Evolutionary conservation across 2,888 invertebrate genomes (phyloP).

Genomic region (Lobophora halterata): DNA sequence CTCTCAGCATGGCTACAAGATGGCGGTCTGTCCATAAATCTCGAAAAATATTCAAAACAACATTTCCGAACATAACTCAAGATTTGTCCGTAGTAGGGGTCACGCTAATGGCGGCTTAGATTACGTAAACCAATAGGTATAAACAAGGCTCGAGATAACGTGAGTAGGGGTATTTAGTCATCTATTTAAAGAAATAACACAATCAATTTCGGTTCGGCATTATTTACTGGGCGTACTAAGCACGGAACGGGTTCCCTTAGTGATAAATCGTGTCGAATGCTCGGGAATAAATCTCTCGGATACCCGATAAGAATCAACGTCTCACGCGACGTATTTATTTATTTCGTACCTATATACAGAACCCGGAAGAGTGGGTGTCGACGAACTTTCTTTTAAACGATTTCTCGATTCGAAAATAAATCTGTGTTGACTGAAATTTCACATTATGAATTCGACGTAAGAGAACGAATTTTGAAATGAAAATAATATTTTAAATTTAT

Average conservation of each 20-base stretch:
- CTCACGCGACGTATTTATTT: constrained; percentile 76
- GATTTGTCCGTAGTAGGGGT: constrained; percentile 40
- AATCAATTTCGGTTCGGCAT: constrained; percentile 73
- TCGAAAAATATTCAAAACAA: constrained; percentile 16
- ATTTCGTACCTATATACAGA: constrained; percentile 53
- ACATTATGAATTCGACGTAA: constrained; percentile 24
- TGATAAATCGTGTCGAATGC: constrained; percentile 74
- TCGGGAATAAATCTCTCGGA: constrained; percentile 71
- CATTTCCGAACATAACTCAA: constrained; percentile 25
- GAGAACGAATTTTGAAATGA: constrained; percentile 22
- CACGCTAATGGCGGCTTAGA: constrained; percentile 60
- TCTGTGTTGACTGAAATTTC: constrained; percentile 25
- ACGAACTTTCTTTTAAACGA: constrained; percentile 44
- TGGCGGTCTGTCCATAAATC: constrained; percentile 10
- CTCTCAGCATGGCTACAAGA: constrained; percentile 13
- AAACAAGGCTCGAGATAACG: constrained; percentile 66
- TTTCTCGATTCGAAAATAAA: constrained; percentile 50
- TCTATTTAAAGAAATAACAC: constrained; percentile 76
- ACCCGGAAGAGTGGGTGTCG: constrained; percentile 63
- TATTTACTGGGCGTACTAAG: constrained; percentile 72
- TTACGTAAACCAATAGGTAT: constrained; percentile 69
- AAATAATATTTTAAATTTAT: constrained; percentile 21
- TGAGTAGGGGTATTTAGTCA: constrained; percentile 74
- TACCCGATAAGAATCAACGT: constrained; percentile 78
- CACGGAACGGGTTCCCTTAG: constrained; percentile 75